Evolutionary conservation across 2,113 vertebrate species (phyloP).

Genomic region (Lipophrys pholis): DNA sequence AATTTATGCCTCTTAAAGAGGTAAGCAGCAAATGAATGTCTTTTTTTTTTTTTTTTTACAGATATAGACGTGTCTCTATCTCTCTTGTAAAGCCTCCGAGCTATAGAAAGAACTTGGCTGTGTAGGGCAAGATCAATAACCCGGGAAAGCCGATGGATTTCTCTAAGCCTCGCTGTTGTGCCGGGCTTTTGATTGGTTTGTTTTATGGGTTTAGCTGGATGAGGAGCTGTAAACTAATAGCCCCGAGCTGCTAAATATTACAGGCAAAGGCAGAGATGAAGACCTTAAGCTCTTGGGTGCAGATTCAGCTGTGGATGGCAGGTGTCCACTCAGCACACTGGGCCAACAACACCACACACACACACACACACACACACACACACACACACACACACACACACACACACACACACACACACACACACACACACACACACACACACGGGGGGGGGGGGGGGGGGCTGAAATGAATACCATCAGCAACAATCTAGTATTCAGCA

Average conservation of each 20-base stretch:
- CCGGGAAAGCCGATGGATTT: constrained; percentile 68
- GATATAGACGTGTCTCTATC: constrained; percentile 34
- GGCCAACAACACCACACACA: constrained; percentile 12
- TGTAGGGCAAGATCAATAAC: constrained; percentile 68
- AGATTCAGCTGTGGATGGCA: constrained; percentile 59
- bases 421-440: too few relatives aligned
- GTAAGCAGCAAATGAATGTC: constrained; percentile 53
- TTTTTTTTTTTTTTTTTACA: constrained; percentile 38
- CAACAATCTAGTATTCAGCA: constrained; percentile 26
- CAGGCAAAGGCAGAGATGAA: constrained; percentile 52
- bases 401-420: too few relatives aligned
- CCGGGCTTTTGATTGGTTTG: constrained; percentile 70
- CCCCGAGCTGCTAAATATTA: constrained; percentile 69
- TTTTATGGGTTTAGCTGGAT: constrained; percentile 67
- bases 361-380: too few relatives aligned
- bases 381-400: too few relatives aligned
- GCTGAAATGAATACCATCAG: constrained; percentile 31
- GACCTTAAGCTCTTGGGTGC: constrained; percentile 57
- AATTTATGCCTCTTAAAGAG: constrained; percentile 57
- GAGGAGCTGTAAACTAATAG: constrained; percentile 64
- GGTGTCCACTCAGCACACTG: constrained; percentile 65
- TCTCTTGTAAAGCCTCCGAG: constrained; percentile 53
- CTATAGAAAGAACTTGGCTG: constrained; percentile 47
- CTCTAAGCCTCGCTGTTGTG: constrained; percentile 57
- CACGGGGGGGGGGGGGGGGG: too few relatives aligned